Evolutionary conservation across 2,888 invertebrate species (phyloP).

Genomic region (Spialia ferax): DNA sequence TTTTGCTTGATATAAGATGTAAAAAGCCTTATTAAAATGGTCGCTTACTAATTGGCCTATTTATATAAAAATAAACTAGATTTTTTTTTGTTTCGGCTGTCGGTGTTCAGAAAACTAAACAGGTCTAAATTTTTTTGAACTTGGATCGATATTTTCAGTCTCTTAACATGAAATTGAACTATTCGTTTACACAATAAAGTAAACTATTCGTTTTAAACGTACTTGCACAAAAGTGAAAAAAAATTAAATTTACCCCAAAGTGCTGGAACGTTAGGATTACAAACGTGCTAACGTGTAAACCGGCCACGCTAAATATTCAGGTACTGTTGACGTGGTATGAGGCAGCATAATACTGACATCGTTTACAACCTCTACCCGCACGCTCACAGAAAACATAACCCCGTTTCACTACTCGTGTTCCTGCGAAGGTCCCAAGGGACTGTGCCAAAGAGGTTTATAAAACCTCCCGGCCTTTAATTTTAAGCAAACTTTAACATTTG

Average conservation of each 20-base stretch:
- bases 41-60: too few relatives aligned
- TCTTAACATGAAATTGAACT: too few relatives aligned
- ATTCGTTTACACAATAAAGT: not conserved
- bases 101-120: too few relatives aligned
- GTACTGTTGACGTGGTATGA: slow-evolving; percentile 38
- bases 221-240: not conserved
- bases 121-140: too few relatives aligned
- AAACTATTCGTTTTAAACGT: slow-evolving; percentile 2
- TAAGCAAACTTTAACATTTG: not conserved
- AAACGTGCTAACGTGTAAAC: slow-evolving; percentile 18
- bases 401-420: slow-evolving; percentile 17
- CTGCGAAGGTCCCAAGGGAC: slow-evolving; percentile 10
- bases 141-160: too few relatives aligned
- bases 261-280: not conserved
- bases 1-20: too few relatives aligned
- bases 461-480: slow-evolving; percentile 15
- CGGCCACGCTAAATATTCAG: slow-evolving; percentile 13
- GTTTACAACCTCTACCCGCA: slow-evolving; percentile 21
- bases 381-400: slow-evolving; percentile 24
- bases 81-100: too few relatives aligned
- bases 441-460: slow-evolving; percentile 6
- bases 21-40: too few relatives aligned
- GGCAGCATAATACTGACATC: slow-evolving; percentile 39
- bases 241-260: not conserved
- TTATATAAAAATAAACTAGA: too few relatives aligned